phyloP scores from a whole-genome alignment of 2,113 vertebrate species.

The Periophthalmus modestus region DNA sequence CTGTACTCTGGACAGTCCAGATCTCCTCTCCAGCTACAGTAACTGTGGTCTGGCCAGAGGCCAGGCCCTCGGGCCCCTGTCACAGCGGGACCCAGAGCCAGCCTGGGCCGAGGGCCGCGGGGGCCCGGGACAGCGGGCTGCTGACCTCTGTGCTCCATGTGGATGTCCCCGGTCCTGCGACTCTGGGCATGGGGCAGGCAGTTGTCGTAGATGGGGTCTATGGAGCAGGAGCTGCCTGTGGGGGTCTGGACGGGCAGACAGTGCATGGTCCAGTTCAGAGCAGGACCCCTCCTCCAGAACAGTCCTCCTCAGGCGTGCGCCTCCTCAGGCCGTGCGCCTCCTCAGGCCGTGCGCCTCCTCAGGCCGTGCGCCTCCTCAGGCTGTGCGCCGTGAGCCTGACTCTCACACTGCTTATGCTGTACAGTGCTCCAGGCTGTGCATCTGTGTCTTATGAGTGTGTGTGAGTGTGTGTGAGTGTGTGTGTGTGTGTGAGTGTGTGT shows the following conservation, averaged over 20 bases:
- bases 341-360: too few species aligned
- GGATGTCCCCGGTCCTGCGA: slow-evolving; percentile 48
- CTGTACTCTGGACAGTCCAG: slow-evolving; percentile 58
- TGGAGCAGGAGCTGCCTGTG: slow-evolving; percentile 63
- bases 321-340: too few species aligned
- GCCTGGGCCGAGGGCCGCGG: slow-evolving; percentile 41
- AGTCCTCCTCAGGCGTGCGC: slow-evolving; percentile 43
- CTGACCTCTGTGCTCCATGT: slow-evolving; percentile 46
- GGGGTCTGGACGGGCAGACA: slow-evolving; percentile 60
- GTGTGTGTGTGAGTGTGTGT: slow-evolving; percentile 28
- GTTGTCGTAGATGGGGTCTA: slow-evolving; percentile 59
- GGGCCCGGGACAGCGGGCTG: slow-evolving; percentile 48
- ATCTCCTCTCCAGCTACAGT: slow-evolving; percentile 68
- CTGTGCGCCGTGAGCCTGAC: slow-evolving; percentile 42
- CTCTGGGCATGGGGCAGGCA: slow-evolving; percentile 54
- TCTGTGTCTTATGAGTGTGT: slow-evolving; percentile 34
- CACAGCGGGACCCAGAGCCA: slow-evolving; percentile 66
- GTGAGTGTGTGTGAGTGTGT: slow-evolving; percentile 55
- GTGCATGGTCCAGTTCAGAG: slow-evolving; percentile 53
- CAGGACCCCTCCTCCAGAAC: slow-evolving; percentile 31
- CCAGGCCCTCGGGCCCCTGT: slow-evolving; percentile 55
- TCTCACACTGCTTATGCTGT: slow-evolving; percentile 49
- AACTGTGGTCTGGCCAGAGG: slow-evolving; percentile 66
- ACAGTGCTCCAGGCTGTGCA: slow-evolving; percentile 7
- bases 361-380: slow-evolving; percentile 29